phyloP scores from a whole-genome alignment of 2,888 invertebrate genomes.

The Pharmacophagus antenor region DNA sequence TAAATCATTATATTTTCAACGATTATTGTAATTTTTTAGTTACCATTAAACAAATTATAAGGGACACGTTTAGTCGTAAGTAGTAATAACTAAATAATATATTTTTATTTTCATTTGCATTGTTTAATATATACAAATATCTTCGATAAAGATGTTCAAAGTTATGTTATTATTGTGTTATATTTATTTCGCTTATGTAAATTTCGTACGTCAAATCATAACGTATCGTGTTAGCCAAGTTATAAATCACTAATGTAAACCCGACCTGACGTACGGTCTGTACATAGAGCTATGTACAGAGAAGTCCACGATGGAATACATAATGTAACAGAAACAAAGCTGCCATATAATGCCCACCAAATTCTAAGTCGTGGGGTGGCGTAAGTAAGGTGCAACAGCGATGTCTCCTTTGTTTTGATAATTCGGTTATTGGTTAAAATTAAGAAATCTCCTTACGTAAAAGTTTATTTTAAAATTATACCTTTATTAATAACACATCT shows the following conservation, averaged over 20 bases:
- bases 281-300: conserved; percentile 42
- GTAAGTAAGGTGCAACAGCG: conserved; percentile 37
- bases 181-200: conserved; percentile 11
- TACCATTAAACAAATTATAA: no score
- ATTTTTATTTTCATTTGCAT: not conserved
- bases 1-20: no score
- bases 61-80: no score
- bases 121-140: no score
- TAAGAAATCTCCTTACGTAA: no score
- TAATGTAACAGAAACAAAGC: conserved; percentile 71
- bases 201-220: conserved; percentile 10
- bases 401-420: not conserved
- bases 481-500: no score
- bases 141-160: conserved; percentile 7
- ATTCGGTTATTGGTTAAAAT: not conserved
- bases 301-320: conserved; percentile 66
- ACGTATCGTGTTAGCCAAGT: conserved; percentile 23
- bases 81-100: not conserved
- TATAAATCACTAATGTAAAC: conserved; percentile 36
- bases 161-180: conserved; percentile 17
- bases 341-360: conserved; percentile 72
- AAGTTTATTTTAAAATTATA: no score
- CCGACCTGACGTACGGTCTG: conserved; percentile 33
- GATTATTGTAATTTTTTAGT: no score
- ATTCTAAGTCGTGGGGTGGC: conserved; percentile 60